Evolutionary conservation across 2,113 vertebrate species (phyloP).

Genomic region (Catagonus wagneri): DNA sequence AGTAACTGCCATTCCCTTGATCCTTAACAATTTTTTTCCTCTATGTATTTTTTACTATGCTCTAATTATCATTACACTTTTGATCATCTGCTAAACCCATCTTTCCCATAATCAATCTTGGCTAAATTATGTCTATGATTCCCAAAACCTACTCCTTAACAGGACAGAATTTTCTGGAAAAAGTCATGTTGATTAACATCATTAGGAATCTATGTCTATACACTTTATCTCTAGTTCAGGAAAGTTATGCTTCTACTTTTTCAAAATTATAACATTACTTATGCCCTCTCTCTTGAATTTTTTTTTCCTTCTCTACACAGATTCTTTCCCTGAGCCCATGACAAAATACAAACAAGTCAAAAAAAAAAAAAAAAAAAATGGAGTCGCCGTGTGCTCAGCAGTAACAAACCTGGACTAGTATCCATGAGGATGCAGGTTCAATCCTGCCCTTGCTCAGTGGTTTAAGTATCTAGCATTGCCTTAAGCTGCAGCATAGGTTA

Average conservation of each 20-base stretch:
- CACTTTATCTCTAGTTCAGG: neutral
- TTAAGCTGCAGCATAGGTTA: too few species aligned
- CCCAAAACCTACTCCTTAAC: neutral
- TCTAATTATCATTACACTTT: neutral
- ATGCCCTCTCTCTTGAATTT: neutral
- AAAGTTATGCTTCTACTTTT: neutral
- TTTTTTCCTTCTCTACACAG: neutral
- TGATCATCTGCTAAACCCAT: neutral
- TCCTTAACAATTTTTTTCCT: neutral
- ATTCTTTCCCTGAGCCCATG: neutral
- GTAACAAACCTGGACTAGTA: too few species aligned
- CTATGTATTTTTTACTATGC: neutral
- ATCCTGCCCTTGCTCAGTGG: too few species aligned
- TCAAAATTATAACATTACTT: neutral
- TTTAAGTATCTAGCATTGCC: too few species aligned
- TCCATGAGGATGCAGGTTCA: too few species aligned
- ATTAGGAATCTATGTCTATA: neutral
- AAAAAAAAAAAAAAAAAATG: too few species aligned
- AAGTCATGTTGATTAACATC: neutral
- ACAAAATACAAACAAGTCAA: neutral
- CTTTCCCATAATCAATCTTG: neutral
- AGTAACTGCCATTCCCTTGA: neutral
- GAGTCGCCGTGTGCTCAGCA: too few species aligned
- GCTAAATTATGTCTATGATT: neutral
- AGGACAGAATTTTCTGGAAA: conserved; percentile 2